A percentile compares a stretch with the other conserved stretches of the same genome.
phyloP scores from a whole-genome alignment of 2,888 invertebrate species.

The Tolmerus cingulatus region DNA sequence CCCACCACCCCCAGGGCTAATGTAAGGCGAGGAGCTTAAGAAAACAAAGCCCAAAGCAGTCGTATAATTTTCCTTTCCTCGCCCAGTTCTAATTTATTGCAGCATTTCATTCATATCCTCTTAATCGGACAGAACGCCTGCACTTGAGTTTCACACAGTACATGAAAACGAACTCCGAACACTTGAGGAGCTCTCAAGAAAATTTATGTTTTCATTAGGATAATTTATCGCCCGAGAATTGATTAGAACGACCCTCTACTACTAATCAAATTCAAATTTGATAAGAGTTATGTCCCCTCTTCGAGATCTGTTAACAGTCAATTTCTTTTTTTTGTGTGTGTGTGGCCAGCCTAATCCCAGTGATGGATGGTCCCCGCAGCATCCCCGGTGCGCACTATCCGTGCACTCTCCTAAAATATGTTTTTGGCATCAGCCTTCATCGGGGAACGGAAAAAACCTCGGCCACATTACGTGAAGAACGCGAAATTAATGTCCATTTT shows the following conservation, averaged over 20 bases:
- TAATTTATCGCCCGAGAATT: constrained; percentile 63
- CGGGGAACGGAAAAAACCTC: neutral
- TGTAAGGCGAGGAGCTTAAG: neutral
- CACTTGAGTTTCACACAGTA: neutral
- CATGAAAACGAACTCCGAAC: neutral
- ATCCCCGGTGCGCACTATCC: neutral
- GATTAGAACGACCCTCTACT: constrained; percentile 54
- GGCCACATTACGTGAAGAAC: constrained; percentile 6
- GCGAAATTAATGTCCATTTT: constrained; percentile 35
- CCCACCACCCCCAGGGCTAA: neutral
- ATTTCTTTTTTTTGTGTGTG: neutral
- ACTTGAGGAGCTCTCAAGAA: constrained; percentile 46
- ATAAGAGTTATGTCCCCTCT: constrained; percentile 2
- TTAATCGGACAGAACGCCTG: constrained; percentile 3
- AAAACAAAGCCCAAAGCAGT: neutral
- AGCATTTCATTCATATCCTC: neutral
- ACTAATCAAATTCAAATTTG: constrained; percentile 35
- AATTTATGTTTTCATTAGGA: constrained; percentile 61
- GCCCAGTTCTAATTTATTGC: neutral
- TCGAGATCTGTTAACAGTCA: neutral
- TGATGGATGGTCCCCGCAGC: neutral
- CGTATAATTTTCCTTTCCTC: constrained; percentile 8
- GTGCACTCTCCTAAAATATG: constrained; percentile 3
- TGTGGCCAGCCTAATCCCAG: neutral
- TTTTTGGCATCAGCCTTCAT: constrained; percentile 19